These are phyloP conservation scores for Sebastes trivittatus DNA, from an alignment of 2,797 vertebrate genomes.

Conservation along the genomic window DNA sequence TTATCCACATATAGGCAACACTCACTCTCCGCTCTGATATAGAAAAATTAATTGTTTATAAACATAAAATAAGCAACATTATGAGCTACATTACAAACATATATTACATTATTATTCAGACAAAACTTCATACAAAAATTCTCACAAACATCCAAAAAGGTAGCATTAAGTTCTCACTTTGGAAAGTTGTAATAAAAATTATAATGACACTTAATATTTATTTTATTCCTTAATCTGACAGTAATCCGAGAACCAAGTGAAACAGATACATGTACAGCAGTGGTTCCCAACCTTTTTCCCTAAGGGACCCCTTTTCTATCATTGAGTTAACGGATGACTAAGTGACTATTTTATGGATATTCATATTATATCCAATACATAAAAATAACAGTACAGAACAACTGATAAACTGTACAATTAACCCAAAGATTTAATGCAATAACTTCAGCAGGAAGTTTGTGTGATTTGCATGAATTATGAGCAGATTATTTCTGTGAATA, in stretches of 20 bases:
- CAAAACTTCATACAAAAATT: background rate
- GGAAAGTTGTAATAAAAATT: constrained; percentile 2
- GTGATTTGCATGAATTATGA: too few relatives aligned
- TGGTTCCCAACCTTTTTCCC: too few relatives aligned
- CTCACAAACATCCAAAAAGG: background rate
- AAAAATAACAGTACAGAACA: too few relatives aligned
- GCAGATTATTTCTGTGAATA: too few relatives aligned
- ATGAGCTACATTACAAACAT: constrained; percentile 6
- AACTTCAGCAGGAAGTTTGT: too few relatives aligned
- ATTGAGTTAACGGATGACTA: too few relatives aligned
- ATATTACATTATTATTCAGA: constrained; percentile 17
- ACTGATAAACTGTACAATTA: too few relatives aligned
- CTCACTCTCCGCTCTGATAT: background rate
- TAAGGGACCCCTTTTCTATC: too few relatives aligned
- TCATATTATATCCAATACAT: too few relatives aligned
- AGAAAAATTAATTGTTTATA: constrained; percentile 16
- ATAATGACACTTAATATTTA: background rate
- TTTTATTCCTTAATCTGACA: constrained; percentile 20
- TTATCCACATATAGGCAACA: constrained; percentile 1
- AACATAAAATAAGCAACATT: background rate
- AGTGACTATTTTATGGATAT: too few relatives aligned
- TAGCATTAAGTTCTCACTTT: constrained; percentile 32
- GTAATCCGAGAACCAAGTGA: background rate
- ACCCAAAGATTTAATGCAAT: too few relatives aligned
- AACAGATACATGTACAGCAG: background rate